Percentiles rank a stretch among this genome's conserved stretches.
phyloP scores from a whole-genome alignment of 2,797 vertebrate genomes.

The Acomys russatus region DNA sequence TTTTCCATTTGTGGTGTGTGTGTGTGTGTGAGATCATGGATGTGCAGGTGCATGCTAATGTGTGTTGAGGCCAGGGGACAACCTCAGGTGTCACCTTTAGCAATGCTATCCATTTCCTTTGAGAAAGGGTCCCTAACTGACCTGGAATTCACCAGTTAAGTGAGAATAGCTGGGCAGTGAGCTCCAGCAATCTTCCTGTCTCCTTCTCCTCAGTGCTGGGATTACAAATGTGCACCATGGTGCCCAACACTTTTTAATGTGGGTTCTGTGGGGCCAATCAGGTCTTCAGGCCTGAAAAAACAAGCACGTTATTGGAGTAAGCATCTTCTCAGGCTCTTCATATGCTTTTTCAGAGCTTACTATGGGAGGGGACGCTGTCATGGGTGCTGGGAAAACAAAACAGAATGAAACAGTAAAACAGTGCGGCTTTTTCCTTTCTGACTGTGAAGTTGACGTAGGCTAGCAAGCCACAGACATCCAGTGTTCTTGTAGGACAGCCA shows the following conservation, averaged over 20 bases:
- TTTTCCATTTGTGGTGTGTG: background rate
- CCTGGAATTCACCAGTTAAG: background rate
- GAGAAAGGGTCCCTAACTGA: background rate
- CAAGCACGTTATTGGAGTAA: background rate
- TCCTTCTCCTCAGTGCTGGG: background rate
- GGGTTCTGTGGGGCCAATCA: background rate
- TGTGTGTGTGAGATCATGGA: background rate
- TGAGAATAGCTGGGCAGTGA: background rate
- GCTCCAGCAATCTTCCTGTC: background rate
- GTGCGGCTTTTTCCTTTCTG: background rate
- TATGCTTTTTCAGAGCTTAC: background rate
- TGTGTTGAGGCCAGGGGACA: background rate
- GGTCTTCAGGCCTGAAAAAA: background rate
- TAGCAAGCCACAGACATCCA: background rate
- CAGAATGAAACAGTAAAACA: background rate
- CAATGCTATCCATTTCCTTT: background rate
- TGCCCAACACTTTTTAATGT: background rate
- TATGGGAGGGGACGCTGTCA: background rate
- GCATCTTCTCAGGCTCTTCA: background rate
- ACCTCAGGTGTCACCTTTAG: background rate
- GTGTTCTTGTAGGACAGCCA: background rate
- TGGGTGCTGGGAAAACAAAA: background rate
- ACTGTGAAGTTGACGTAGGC: background rate
- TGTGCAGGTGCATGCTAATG: too few relatives aligned
- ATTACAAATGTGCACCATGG: background rate